Evolutionary conservation across 1,140 invertebrate genomes (phyloP), one percentile per base, ranked within the genome.

Genomic region (Brevipalpus yothersi): DNA sequence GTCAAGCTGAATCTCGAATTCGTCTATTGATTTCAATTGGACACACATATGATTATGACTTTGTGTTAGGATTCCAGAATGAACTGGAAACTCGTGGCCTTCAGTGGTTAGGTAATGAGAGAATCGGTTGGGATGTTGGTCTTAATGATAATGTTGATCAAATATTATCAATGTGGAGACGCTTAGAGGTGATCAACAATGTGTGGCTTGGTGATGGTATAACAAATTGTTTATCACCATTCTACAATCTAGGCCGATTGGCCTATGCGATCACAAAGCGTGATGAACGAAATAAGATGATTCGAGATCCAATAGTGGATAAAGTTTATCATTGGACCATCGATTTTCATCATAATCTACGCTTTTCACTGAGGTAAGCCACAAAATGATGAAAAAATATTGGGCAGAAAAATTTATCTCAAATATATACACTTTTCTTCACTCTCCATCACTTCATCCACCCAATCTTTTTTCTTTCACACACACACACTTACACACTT

Each of bases 281-380:
- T 11, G 63, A 64, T 56, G 19, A 17, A 9, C 10, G 19, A 19
- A 62, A 59, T 56, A 31, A 15, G 1, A 63, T 60, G 39, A 8
- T 62, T 11, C 19, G 17, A 9, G 53, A 60, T 7, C 15, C 49
- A 15, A 41, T 40, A 31, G 47, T 60, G 2, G 59, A 56, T 21
- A 67, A 67, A 56, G 66, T 65, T 5, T 67, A 67, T 43, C 64
- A 65, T 58, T 67, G 66, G 66, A 67, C 66, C 13, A 62, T 67
- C 0, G 66, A 67, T 56, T 61, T 63, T 11, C 40, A 58, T 21
- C 59, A 62, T 45, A 61, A 53, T 59, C 53, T 59, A 58, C 57
- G 65, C 41, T 58, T 49, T n/a, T 58, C 62, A 10, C 51, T 63
- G 17, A 61, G 58, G 61, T 59, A 58, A 51, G 56, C 15, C 0